Evolutionary conservation across 2,113 vertebrate species (phyloP), one percentile per base, ranked within the genome.

Genomic region (Uria lomvia): DNA sequence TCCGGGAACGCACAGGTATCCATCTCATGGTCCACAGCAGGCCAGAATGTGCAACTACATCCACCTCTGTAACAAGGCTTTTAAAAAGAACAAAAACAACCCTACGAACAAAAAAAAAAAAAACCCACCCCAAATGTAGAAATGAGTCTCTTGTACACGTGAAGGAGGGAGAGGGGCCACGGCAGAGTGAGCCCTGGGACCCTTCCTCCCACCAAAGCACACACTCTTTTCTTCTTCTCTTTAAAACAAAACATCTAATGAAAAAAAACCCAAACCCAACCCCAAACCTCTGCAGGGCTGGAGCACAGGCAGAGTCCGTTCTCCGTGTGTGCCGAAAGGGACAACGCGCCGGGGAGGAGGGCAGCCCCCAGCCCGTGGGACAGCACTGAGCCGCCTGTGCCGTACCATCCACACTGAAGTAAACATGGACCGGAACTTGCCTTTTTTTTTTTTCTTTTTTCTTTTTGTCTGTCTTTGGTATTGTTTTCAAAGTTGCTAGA

Each of bases 391-490:
- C 78, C 1, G 9, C 68, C 92, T 52, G 76, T 47, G 84, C 94
- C 10, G 91, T 94, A 95, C 97, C 96, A 60, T 96, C 95, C 32
- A 9, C 93, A 52, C 80, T 0, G 15, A 62, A 68, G 93, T 95
- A 96, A 96, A 96, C 95, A 96, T 90, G 97, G 96, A 97, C 95
- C 83, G 11, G 74, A 97, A 92, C 77, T 55, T 55, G 91, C 68
- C 89, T 52, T 47, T 43, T 16, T 15, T 49, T 32, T 62, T 58
- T 19, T 6, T n/a, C 45, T 82, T 55, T 19, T 53, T 8, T 4
- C 3, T 86, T 67, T 94, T 47, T 9, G 84, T 92, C 98, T 98
- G 98, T 99, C 98, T 99, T 99, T 99, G 99, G 99, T 99, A 98
- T 98, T 98, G 97, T 97, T 94, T 95, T 97, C 43, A 98, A 97